These are phyloP conservation scores for Uria lomvia DNA, from an alignment of 2,113 vertebrate species.

Conservation along the genomic window DNA sequence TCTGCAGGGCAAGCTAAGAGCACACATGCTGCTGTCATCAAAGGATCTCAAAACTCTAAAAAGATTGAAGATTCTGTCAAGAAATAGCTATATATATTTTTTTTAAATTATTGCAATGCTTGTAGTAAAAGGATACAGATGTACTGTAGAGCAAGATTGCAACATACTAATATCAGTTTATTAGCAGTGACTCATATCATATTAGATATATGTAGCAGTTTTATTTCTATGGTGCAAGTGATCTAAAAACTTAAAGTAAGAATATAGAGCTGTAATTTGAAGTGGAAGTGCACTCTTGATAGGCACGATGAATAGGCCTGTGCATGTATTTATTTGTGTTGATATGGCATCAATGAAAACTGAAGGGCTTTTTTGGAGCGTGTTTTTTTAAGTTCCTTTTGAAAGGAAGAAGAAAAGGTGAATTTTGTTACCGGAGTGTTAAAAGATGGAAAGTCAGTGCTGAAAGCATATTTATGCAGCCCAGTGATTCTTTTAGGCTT, in stretches of 20 bases:
- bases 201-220: not conserved
- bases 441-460: not conserved
- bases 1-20: conserved; percentile 45
- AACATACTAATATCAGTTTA: not conserved
- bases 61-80: not conserved
- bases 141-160: not conserved
- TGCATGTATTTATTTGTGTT: not conserved
- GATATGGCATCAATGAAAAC: not conserved
- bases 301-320: accelerated
- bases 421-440: not conserved
- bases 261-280: not conserved
- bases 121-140: not conserved
- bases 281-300: not conserved
- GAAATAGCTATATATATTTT: not conserved
- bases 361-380: not conserved
- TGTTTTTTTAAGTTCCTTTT: not conserved
- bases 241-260: not conserved
- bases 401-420: not conserved
- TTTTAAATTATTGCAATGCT: not conserved
- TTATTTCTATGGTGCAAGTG: not conserved
- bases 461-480: not conserved
- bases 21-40: not conserved
- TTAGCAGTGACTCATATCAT: not conserved
- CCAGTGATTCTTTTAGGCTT: not conserved
- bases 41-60: not conserved